Evolutionary conservation across 2,797 vertebrate species (phyloP).

Genomic region (Choloepus didactylus): DNA sequence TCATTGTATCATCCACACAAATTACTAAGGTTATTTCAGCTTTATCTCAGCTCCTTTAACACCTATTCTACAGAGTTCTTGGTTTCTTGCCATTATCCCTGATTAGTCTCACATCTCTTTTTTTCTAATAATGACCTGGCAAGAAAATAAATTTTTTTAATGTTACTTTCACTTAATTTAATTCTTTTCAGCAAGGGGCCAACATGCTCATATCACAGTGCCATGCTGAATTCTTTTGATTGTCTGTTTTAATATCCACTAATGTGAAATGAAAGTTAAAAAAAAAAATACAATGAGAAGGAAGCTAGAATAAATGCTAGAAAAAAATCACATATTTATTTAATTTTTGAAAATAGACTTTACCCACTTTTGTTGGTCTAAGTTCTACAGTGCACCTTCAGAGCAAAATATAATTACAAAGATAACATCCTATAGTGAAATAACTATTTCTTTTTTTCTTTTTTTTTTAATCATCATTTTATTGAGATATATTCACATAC

Average conservation of each 20-base stretch:
- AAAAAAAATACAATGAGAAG: neutral
- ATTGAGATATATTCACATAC: no score
- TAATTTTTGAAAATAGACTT: conserved; percentile 12
- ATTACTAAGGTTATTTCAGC: conserved; percentile 71
- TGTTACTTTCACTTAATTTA: conserved; percentile 67
- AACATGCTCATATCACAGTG: conserved; percentile 35
- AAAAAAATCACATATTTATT: conserved; percentile 21
- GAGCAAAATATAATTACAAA: conserved; percentile 10
- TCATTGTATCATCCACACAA: conserved; percentile 75
- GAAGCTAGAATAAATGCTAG: conserved; percentile 3
- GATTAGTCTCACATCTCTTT: conserved; percentile 68
- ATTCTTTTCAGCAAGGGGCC: conserved; percentile 4
- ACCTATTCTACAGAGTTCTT: conserved; percentile 55
- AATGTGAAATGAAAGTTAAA: conserved; percentile 37
- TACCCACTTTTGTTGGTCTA: conserved; percentile 1
- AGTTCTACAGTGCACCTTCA: conserved; percentile 22
- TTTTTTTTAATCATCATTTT: no score
- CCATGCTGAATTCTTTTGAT: conserved; percentile 61
- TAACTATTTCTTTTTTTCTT: neutral
- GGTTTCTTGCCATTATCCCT: conserved; percentile 60
- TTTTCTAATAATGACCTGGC: conserved; percentile 65
- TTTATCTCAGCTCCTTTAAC: conserved; percentile 65
- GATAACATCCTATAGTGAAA: neutral
- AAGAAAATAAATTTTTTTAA: conserved; percentile 70
- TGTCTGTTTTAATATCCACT: conserved; percentile 56